Evolutionary conservation across 1,140 invertebrate genomes (phyloP), one percentile per base, ranked within the genome.

Genomic region (Yoshiicerus persimilis): DNA sequence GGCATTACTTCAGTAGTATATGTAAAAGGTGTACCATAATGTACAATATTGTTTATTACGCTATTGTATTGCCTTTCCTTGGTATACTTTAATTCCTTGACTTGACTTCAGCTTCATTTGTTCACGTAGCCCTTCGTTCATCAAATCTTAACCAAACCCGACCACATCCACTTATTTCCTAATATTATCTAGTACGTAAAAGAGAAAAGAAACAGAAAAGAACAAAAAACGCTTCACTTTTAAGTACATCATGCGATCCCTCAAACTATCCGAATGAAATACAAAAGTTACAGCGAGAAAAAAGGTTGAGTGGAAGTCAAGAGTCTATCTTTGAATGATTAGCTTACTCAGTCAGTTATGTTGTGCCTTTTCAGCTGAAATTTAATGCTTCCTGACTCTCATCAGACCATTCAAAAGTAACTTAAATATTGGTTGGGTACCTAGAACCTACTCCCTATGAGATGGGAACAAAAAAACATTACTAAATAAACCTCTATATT

Each of bases 341-440:
- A 20, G 34, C 75, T 80, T 80, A 20, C 32, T 32, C n/a, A n/a
- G n/a, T n/a, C n/a, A n/a, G n/a, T n/a, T n/a, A n/a, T n/a, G n/a
- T n/a, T n/a, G 20, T 32, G 32, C 75, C 75, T 80, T 38, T 80
- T 38, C 34, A 36, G 30, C 75, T n/a, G 20, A 80, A 80, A n/a
- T n/a, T n/a, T n/a, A n/a, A 80, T 80, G 75, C 75, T 80, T 80
- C 75, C 75, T 80, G 75, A 80, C 75, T 80, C 75, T 38, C 34
- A 70, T 25, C 47, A 56, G 64, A 27, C 23, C 64, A 80, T 80
- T 80, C 75, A 80, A 80, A 80, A 4, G 32, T 36, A 38, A 34
- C 16, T 36, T 23, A 66, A n/a, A 34, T 80, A 80, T 32, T 66
- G 11, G 36, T 23, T 36, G 20, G 32, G 34, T 36, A 80, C 20